A percentile compares a stretch with the other conserved stretches of the same genome.
Conservation (phyloP, 2,113 vertebrate genomes). For the Motacilla tschutschensis region DNA sequence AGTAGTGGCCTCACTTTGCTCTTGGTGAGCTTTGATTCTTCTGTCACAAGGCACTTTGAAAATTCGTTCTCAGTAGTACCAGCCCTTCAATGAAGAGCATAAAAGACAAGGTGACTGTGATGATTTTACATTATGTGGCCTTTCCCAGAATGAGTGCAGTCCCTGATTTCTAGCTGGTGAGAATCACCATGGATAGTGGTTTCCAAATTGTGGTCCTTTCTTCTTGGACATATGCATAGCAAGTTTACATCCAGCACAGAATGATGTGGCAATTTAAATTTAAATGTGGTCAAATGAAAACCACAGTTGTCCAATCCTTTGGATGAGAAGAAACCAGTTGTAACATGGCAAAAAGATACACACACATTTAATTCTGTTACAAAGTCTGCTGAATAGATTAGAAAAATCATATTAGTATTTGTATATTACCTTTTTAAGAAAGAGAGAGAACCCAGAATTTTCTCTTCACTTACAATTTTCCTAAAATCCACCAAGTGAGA, state of each 20-base stretch:
- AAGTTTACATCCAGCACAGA: slow-evolving; percentile 1
- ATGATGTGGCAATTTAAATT: background rate
- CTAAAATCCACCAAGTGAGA: background rate
- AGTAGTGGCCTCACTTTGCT: background rate
- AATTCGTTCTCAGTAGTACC: background rate
- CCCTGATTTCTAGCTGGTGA: background rate
- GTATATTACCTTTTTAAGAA: background rate
- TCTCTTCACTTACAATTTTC: background rate
- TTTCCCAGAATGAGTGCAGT: background rate
- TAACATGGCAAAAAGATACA: background rate
- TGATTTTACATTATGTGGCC: background rate
- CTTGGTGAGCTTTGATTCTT: slow-evolving; percentile 1
- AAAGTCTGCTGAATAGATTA: background rate
- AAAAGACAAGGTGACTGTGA: background rate
- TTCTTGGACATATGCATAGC: background rate
- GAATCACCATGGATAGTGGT: background rate
- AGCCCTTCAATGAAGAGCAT: background rate
- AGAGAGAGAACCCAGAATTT: background rate
- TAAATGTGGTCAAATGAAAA: slow-evolving; percentile 31
- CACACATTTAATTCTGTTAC: background rate
- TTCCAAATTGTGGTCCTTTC: slow-evolving; percentile 27
- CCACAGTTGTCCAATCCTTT: background rate
- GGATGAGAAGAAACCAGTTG: background rate
- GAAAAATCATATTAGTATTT: background rate
- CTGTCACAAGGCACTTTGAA: background rate